Percentiles rank a stretch among this genome's conserved stretches.
phyloP scores from a whole-genome alignment of 2,888 invertebrate species.

The Hipparchia semele region DNA sequence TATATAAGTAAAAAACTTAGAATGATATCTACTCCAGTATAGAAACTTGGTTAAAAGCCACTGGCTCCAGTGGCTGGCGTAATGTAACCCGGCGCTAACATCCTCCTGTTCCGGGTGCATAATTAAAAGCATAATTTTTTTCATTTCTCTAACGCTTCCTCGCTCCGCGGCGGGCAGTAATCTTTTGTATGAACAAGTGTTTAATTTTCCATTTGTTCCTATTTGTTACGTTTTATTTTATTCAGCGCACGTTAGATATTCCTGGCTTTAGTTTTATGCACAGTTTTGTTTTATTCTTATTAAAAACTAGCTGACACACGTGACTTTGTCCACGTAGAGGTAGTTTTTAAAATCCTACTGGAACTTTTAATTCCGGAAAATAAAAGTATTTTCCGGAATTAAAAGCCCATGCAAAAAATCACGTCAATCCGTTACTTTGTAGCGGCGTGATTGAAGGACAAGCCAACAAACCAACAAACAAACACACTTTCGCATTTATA shows the following conservation, averaged over 20 bases:
- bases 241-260: background rate
- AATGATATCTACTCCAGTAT: too few species aligned
- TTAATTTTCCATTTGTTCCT: slow-evolving; percentile 22
- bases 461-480: too few species aligned
- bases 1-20: too few species aligned
- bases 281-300: background rate
- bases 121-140: slow-evolving; percentile 14
- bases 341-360: too few species aligned
- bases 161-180: background rate
- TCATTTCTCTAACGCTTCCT: slow-evolving; percentile 2
- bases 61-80: background rate
- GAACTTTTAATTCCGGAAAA: too few species aligned
- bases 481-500: too few species aligned
- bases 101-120: background rate
- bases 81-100: background rate
- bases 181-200: slow-evolving; percentile 26
- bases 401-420: too few species aligned
- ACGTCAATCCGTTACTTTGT: too few species aligned
- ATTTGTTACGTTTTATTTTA: slow-evolving; percentile 15
- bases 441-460: too few species aligned
- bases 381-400: too few species aligned
- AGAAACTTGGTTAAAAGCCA: background rate
- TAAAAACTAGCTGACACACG: too few species aligned
- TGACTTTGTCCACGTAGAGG: too few species aligned
- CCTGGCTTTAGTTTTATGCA: background rate